Evolutionary conservation across 2,797 vertebrate species (phyloP).

Genomic region (Alosa sapidissima): DNA sequence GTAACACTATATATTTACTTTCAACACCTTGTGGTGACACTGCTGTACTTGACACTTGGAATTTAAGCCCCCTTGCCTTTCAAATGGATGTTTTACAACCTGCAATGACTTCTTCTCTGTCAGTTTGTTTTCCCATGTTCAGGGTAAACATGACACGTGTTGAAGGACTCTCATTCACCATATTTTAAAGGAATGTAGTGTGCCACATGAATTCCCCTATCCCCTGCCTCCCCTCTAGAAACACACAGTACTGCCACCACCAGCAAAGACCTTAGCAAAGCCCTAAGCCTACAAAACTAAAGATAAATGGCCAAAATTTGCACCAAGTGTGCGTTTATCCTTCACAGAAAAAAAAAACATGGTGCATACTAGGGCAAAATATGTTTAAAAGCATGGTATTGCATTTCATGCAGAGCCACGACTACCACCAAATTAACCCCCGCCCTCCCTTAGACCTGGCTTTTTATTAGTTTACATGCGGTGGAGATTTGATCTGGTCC

Average conservation of each 20-base stretch:
- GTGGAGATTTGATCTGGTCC: slow-evolving; percentile 59
- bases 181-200: slow-evolving; percentile 56
- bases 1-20: slow-evolving; percentile 64
- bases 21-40: slow-evolving; percentile 64
- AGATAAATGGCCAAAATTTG: slow-evolving; percentile 50
- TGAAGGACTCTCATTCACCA: slow-evolving; percentile 68
- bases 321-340: slow-evolving; percentile 45
- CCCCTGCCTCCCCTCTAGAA: slow-evolving; percentile 48
- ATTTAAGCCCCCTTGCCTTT: slow-evolving; percentile 57
- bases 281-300: slow-evolving; percentile 49
- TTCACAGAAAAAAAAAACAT: not conserved
- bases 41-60: slow-evolving; percentile 59
- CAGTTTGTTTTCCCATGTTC: slow-evolving; percentile 65
- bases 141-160: slow-evolving; percentile 68
- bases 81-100: slow-evolving; percentile 63
- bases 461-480: slow-evolving; percentile 53
- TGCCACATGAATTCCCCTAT: slow-evolving; percentile 40
- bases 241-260: slow-evolving; percentile 34
- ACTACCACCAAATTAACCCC: slow-evolving; percentile 34
- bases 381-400: slow-evolving; percentile 53
- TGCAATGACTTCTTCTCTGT: slow-evolving; percentile 58
- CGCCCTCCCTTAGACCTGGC: slow-evolving; percentile 52
- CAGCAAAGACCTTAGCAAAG: not conserved
- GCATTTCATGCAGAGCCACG: slow-evolving; percentile 55
- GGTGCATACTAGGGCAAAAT: slow-evolving; percentile 29